These are phyloP conservation scores for Dysidea cf. avara DNA, from an alignment of 37 sponge, comb jelly and placozoan genomes.

Conservation along the genomic window DNA sequence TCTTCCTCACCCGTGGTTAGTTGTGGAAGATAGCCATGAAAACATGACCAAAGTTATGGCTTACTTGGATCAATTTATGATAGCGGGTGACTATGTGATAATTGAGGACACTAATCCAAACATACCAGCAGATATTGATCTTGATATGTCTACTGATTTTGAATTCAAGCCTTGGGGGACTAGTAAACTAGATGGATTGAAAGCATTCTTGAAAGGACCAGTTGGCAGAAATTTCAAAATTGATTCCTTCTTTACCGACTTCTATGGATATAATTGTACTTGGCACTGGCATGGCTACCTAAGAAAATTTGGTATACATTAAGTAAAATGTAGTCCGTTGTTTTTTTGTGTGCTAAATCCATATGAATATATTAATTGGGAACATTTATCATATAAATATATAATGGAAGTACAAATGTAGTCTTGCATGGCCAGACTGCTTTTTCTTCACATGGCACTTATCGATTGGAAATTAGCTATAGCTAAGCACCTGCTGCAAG, in stretches of 20 bases:
- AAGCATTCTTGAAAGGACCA: slow-evolving; percentile 35
- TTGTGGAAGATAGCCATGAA: slow-evolving; percentile 61
- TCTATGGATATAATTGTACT: too few species aligned
- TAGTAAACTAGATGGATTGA: slow-evolving; percentile 5
- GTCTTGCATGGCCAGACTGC: too few species aligned
- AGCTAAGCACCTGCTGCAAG: too few species aligned
- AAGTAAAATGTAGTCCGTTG: too few species aligned
- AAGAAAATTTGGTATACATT: too few species aligned
- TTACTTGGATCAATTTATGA: slow-evolving; percentile 39
- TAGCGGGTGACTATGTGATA: slow-evolving; percentile 55
- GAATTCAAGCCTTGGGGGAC: slow-evolving; percentile 4
- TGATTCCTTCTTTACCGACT: slow-evolving; percentile 50
- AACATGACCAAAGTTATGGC: slow-evolving; percentile 37
- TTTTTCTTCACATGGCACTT: too few species aligned
- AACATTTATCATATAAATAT: too few species aligned
- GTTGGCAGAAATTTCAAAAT: slow-evolving; percentile 25
- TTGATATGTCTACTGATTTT: neutral
- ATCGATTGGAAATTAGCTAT: too few species aligned
- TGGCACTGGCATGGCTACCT: slow-evolving; percentile 60
- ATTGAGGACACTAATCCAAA: slow-evolving; percentile 51
- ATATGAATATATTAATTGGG: too few species aligned
- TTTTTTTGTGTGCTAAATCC: too few species aligned
- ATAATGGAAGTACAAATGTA: too few species aligned
- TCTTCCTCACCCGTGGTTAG: slow-evolving; percentile 46
- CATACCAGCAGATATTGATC: slow-evolving; percentile 6